phyloP scores from a whole-genome alignment of 2,113 vertebrate species.

The Nanger granti region DNA sequence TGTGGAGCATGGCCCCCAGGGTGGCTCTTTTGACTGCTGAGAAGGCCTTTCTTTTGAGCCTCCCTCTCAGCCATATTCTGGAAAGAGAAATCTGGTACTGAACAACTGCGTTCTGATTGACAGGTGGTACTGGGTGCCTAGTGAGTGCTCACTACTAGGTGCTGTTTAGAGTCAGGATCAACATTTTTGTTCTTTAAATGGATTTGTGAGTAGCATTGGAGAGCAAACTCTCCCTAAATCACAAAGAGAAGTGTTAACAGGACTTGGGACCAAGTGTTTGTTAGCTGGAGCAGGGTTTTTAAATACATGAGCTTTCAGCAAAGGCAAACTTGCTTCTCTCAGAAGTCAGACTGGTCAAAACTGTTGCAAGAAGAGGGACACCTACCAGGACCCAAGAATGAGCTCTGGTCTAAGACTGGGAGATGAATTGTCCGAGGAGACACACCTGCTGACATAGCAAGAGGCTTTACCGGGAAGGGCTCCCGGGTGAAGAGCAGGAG shows the following conservation, averaged over 20 bases:
- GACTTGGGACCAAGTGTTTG: not conserved
- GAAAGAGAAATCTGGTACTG: not conserved
- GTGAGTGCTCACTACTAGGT: not conserved
- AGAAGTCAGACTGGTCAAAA: not conserved
- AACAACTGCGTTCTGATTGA: not conserved
- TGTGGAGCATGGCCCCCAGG: not conserved
- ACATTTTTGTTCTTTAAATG: not conserved
- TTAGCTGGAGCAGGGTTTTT: not conserved
- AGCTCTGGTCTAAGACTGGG: not conserved
- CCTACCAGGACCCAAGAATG: not conserved
- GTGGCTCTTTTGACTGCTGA: not conserved
- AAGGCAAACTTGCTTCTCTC: not conserved
- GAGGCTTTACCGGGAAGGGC: not conserved
- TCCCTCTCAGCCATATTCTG: not conserved
- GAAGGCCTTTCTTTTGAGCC: not conserved
- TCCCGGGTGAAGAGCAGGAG: not conserved
- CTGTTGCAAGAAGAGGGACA: not conserved
- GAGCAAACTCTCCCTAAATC: not conserved
- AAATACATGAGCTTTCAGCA: not conserved
- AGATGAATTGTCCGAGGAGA: not conserved
- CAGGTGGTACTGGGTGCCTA: not conserved
- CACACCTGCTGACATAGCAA: not conserved
- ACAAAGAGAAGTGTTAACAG: not conserved
- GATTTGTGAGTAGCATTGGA: not conserved
- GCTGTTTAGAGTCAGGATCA: not conserved